Evolutionary conservation across 2,888 invertebrate species (phyloP).

Genomic region (Hydropsyche betteni): DNA sequence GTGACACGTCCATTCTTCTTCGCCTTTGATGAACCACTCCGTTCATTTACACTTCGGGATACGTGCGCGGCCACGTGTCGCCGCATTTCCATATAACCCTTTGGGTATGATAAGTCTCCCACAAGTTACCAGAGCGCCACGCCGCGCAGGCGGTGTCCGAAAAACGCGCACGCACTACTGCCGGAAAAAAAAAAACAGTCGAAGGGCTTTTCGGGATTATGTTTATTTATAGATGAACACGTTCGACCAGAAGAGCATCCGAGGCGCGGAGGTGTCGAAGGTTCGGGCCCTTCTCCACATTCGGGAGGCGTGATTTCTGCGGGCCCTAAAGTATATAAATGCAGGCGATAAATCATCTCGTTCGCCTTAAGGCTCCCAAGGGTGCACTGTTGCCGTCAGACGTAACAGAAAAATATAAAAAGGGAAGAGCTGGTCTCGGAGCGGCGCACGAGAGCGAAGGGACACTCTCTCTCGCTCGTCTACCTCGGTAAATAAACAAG

Average conservation of each 20-base stretch:
- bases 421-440: conserved; percentile 43
- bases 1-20: conserved; percentile 69
- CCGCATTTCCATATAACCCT: conserved; percentile 46
- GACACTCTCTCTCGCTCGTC: background rate
- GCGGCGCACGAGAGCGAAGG: conserved; percentile 16
- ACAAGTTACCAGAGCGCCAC: conserved; percentile 48
- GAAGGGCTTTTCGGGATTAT: conserved; percentile 50
- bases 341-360: conserved; percentile 46
- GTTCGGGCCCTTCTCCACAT: conserved; percentile 52
- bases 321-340: conserved; percentile 36
- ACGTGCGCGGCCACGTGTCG: conserved; percentile 43
- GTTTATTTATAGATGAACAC: conserved; percentile 69
- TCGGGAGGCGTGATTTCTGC: conserved; percentile 38
- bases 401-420: conserved; percentile 51
- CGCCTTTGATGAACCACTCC: conserved; percentile 59
- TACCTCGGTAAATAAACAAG: too few relatives aligned
- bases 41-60: conserved; percentile 61
- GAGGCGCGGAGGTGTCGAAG: conserved; percentile 61
- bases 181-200: background rate
- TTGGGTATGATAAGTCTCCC: conserved; percentile 50
- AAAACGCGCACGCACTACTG: background rate
- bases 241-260: conserved; percentile 63
- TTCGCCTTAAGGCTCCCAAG: conserved; percentile 49
- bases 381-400: conserved; percentile 50
- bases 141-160: conserved; percentile 12